Base-by-base conservation (phyloP, 2,113 vertebrate genomes). In the Lamprologus callipterus region DNA sequence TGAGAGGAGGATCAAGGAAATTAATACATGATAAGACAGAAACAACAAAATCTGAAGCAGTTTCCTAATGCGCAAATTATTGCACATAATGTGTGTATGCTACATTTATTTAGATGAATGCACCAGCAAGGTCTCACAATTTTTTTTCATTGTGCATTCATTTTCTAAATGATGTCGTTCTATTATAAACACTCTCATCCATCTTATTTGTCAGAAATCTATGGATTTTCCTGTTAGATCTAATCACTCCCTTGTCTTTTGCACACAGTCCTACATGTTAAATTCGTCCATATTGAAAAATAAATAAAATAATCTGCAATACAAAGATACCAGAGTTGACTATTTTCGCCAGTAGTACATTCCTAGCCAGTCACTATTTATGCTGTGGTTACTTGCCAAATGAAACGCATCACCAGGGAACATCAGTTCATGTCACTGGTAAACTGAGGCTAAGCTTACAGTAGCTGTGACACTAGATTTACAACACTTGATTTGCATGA, bases 361-460 rank as follows among this genome's bases (percentile, higher is more conserved):
- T 63, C 31, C 31, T 63, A 63, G 58, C 16, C 0, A 33, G 58
- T 63, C 28, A 63, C 28, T 63, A 33, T 33, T 63, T 63, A 63
- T 63, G 58, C 9, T 63, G 58, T 19, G 58, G 2, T 73, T 45
- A 42, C 68, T 45, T 26, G 21, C 31, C 33, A 73, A 45, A 42
- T 42, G 0, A 70, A 42, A 70, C n/a, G 14, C 0, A 73, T 73
- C 21, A 2, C 21, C 37, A 10, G 68, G 0, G 21, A 45, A 23
- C 68, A 73, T 26, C 7, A 17, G 68, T 45, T 0, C 4, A 26
- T 37, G 14, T 73, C 37, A 73, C 31, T 73, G 68, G 37, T 75
- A 49, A 75, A 75, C 70, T 2, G 70, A 45, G 0, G 23, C 14
- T 12, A 11, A 45, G 13, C 23, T 28, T 47, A 12, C 70, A 49